These are phyloP conservation scores for Drosophila arawakana DNA, from an alignment of 1,140 invertebrate genomes.

Conservation along the genomic window DNA sequence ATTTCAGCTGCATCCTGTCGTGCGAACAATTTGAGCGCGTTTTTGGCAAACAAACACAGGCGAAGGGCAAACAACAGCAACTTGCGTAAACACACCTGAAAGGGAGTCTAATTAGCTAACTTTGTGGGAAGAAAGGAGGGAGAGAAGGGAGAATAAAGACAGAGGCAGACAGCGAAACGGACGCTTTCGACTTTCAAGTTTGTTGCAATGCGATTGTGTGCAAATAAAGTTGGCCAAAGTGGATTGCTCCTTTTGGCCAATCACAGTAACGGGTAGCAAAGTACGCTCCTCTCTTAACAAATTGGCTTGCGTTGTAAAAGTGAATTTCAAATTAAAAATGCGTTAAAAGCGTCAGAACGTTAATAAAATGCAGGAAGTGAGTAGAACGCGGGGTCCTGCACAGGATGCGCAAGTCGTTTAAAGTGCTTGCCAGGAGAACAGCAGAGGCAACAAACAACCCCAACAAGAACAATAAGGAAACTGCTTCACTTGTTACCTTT, in stretches of 20 bases:
- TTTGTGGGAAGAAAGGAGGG: constrained; percentile 2
- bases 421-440: constrained; percentile 29
- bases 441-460: constrained; percentile 12
- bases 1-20: constrained; percentile 7
- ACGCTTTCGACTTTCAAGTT: background rate
- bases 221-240: background rate
- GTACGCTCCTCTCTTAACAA: background rate
- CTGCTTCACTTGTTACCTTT: constrained; percentile 70
- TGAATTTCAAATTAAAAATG: constrained; percentile 11
- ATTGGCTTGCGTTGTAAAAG: background rate
- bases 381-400: background rate
- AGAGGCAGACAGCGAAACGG: background rate
- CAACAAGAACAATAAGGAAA: constrained; percentile 55
- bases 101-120: constrained; percentile 41
- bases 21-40: constrained; percentile 1
- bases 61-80: constrained; percentile 11
- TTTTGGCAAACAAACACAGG: constrained; percentile 1
- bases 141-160: background rate
- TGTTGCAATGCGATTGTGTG: background rate
- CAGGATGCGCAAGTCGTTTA: background rate
- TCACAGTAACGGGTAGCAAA: background rate
- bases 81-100: constrained; percentile 30
- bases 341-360: constrained; percentile 17
- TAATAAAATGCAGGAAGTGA: constrained; percentile 15
- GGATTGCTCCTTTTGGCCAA: background rate